Evolutionary conservation across 1,140 invertebrate species (phyloP).

Genomic region (Aradophagus sp.): DNA sequence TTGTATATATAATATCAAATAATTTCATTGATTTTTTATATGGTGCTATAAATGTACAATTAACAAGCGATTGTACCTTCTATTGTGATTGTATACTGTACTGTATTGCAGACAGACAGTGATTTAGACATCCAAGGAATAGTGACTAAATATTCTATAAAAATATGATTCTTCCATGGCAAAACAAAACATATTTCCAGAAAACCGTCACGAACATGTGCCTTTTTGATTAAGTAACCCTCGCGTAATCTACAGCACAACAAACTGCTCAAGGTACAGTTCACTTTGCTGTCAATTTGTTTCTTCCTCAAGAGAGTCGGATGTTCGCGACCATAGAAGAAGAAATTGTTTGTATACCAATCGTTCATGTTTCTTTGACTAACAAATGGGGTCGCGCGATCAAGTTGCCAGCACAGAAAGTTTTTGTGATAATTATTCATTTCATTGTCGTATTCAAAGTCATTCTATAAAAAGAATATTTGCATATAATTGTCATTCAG

Average conservation of each 20-base stretch:
- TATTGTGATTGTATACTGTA: conserved; percentile 78
- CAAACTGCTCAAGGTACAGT: conserved; percentile 80
- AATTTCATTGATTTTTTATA: no score
- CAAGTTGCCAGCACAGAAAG: conserved; percentile 86
- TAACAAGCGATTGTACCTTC: no score
- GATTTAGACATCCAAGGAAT: conserved; percentile 78
- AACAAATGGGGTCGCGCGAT: conserved; percentile 67
- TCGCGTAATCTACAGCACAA: conserved; percentile 86
- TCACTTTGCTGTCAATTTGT: conserved; percentile 80
- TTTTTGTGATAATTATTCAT: conserved; percentile 85
- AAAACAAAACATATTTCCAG: conserved; percentile 82
- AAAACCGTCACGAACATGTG: conserved; percentile 74
- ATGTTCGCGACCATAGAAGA: conserved; percentile 77
- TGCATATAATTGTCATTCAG: no score
- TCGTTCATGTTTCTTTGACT: conserved; percentile 60
- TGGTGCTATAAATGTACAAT: no score
- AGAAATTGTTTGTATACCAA: conserved; percentile 76
- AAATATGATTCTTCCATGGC: conserved; percentile 85
- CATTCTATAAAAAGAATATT: conserved; percentile 62
- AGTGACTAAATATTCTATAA: conserved; percentile 81
- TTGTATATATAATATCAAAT: no score
- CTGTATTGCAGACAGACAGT: conserved; percentile 70
- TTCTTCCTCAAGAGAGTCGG: conserved; percentile 79
- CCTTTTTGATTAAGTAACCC: conserved; percentile 84
- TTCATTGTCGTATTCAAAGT: conserved; percentile 64